Conservation (phyloP, 30 jellyfish, hydroid and myxozoan genomes). For the Cassiopea xamachana region DNA sequence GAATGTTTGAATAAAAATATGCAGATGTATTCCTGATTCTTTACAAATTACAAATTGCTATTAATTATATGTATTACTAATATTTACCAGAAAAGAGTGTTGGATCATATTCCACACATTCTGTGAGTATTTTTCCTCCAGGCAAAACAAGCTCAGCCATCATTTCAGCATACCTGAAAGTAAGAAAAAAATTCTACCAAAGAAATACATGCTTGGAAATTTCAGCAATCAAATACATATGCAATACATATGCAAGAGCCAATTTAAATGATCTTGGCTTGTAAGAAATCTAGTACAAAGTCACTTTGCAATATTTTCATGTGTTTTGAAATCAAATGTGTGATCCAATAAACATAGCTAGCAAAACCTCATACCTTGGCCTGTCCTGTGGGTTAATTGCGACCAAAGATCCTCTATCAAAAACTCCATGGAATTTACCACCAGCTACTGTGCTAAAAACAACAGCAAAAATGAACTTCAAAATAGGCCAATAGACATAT, state of each 20-base stretch:
- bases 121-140: slow-evolving; percentile 65
- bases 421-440: slow-evolving; percentile 63
- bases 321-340: too few species aligned
- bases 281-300: too few species aligned
- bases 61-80: too few species aligned
- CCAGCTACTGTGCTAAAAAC: slow-evolving; percentile 48
- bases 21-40: too few species aligned
- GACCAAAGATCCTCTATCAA: slow-evolving; percentile 74
- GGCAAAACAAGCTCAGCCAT: slow-evolving; percentile 52
- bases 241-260: too few species aligned
- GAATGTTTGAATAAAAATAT: too few species aligned
- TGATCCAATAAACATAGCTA: background rate
- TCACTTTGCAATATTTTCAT: too few species aligned
- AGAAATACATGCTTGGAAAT: too few species aligned
- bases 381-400: slow-evolving; percentile 70
- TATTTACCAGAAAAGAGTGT: slow-evolving; percentile 50
- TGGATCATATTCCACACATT: slow-evolving; percentile 64
- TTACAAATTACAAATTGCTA: too few species aligned
- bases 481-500: too few species aligned
- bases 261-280: too few species aligned
- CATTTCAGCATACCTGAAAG: slow-evolving; percentile 62
- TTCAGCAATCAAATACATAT: too few species aligned
- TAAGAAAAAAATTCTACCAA: background rate
- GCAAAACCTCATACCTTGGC: slow-evolving; percentile 35
- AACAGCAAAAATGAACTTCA: background rate